Evolutionary conservation across 2,888 invertebrate species (phyloP), one percentile per base, ranked within the genome.

Genomic region (Cheilosia vulpina): DNA sequence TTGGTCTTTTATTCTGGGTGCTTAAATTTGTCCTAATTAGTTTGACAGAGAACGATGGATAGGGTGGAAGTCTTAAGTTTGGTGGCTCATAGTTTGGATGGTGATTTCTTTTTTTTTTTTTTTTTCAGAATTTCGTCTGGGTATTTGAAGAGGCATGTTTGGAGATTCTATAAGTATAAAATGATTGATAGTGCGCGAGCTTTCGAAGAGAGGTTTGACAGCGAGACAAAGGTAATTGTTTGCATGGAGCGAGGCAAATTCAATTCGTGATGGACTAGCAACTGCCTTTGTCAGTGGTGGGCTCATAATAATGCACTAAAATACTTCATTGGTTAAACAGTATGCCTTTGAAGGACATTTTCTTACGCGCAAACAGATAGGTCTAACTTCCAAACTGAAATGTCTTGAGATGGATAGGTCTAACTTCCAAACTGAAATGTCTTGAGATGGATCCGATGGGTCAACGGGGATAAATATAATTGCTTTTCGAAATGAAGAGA

Each of bases 21-120:
- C 89, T 90, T 90, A 90, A 91, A 90, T 90, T 90, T 90, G 90
- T 91, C 90, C 90, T 91, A 91, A 91, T 91, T 91, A 91, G 91
- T 89, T 85, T 91, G 90, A 90, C 90, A 90, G 90, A 89, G 90
- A 89, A 88, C 89, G 88, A 90, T 89, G 89, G 90, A 88, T 90
- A 88, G 88, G 90, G 88, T 77, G 19, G 87, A 88, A 69, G 78
- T 52, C 57, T 66, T 68, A 55, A 27, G 52, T 52, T 55, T 47
- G 27, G 55, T 43, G 58, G 21, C 24, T 65, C 55, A 50, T 62
- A 43, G 62, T 31, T 45, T 34, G 63, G 31, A 43, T 55, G 41
- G n/a, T 68, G 38, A 75, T 60, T 58, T 63, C 31, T 71, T 81
- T 87, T 82, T 63, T 68, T 13, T 69, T 60, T 58, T 63, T 41